Base-by-base conservation (phyloP, 2,888 invertebrate species). In the Hyppa rectilinea region DNA sequence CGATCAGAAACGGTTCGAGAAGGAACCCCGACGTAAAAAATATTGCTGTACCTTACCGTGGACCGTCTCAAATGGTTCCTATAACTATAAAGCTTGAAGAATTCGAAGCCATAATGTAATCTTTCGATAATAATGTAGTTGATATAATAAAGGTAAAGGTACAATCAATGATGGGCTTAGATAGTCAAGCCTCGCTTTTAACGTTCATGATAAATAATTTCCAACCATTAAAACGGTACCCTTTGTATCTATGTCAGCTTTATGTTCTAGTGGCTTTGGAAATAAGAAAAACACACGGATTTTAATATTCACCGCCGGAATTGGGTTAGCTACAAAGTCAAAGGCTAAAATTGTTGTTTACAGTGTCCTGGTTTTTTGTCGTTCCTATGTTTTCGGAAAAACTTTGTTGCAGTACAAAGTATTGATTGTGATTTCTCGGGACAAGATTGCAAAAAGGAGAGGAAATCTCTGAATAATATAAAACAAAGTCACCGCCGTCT, bases 171-270 rank as follows among this genome's bases (percentile, higher is more conserved):
- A 63, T 66, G 34, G 63, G 62, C 55, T 67, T 63, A 12, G 60
- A 49, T 34, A 65, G 55, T 29, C 29, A 63, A 49, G 38, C 53
- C 50, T 60, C 40, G 56, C 58, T 55, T 59, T 74, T 49, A 50
- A 23, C 23, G 62, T 56, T 58, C 70, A 60, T 56, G 64, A 82
- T 80, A 80, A 65, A 80, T 82, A 71, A 79, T 80, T 73, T 71
- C 31, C 36, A 59, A n/a, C 61, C 45, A 80, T 82, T 80, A 80
- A 64, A 82, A 80, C 81, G 73, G 83, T 58, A 72, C 31, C 31
- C 36, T 49, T 36, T 47, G 23, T 20, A 29, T 53, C 43, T 61
- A 20, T 34, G 47, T 43, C 50, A 53, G 43, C 20, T 60, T 63
- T 59, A 36, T 26, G 7, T 79, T 49, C 23, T 40, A 45, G 61